Conservation (phyloP, 2,888 invertebrate species). For the Cephalotes varians region DNA sequence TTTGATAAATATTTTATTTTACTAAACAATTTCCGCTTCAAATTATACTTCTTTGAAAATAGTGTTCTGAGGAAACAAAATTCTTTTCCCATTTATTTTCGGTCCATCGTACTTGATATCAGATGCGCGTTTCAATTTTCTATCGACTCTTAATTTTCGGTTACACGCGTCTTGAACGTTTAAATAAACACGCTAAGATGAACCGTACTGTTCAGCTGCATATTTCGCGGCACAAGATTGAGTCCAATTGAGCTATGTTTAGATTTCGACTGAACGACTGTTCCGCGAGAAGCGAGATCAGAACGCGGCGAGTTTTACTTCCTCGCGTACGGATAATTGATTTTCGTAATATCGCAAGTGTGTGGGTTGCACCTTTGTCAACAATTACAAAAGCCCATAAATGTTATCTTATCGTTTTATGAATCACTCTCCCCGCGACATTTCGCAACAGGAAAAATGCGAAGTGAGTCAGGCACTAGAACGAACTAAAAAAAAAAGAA, state of each 20-base stretch:
- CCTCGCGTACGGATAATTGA: neutral
- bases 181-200: neutral
- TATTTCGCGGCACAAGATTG: neutral
- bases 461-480: neutral
- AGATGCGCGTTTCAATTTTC: neutral
- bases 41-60: neutral
- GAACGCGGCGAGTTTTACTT: neutral
- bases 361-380: neutral
- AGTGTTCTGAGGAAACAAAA: neutral
- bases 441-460: neutral
- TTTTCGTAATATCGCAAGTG: neutral
- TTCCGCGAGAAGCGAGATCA: neutral
- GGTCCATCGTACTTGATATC: neutral
- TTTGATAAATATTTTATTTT: neutral
- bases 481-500: neutral
- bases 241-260: constrained; percentile 44
- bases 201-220: neutral
- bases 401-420: constrained; percentile 25
- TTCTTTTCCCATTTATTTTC: neutral
- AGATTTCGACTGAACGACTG: neutral
- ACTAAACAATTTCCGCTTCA: neutral
- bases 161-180: neutral
- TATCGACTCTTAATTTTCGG: neutral
- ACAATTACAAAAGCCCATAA: constrained; percentile 4
- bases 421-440: neutral